These are phyloP conservation scores for Drosophila longiperda DNA, from an alignment of 2,888 invertebrate species.

Conservation along the genomic window DNA sequence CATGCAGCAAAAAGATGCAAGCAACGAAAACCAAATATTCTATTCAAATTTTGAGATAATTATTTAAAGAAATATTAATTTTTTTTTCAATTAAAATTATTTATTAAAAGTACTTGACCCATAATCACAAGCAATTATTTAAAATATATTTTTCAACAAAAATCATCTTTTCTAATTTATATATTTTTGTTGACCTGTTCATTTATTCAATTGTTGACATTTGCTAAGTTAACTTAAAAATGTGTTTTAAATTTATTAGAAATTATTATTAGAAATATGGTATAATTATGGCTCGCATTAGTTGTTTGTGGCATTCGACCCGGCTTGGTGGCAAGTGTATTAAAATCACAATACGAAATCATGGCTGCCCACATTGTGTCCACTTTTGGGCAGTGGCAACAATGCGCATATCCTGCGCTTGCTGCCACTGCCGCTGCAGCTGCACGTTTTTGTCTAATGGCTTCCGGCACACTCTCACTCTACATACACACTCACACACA, in stretches of 20 bases:
- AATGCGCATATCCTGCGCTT: constrained; percentile 72
- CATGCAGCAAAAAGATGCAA: neutral
- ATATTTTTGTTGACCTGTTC: neutral
- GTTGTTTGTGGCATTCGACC: neutral
- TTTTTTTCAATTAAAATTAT: neutral
- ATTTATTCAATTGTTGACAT: neutral
- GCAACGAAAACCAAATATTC: constrained; percentile 18
- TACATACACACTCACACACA: constrained; percentile 14
- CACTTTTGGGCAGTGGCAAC: constrained; percentile 74
- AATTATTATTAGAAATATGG: neutral
- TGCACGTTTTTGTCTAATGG: constrained; percentile 79
- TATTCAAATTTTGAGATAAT: neutral
- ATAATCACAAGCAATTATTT: too few relatives aligned
- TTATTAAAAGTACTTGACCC: too few relatives aligned
- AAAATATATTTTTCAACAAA: too few relatives aligned
- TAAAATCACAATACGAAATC: constrained; percentile 37
- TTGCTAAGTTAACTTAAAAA: neutral
- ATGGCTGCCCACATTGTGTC: constrained; percentile 62
- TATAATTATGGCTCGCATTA: neutral
- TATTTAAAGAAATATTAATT: too few relatives aligned
- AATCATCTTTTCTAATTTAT: neutral
- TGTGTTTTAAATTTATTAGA: too few relatives aligned
- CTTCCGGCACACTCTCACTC: constrained; percentile 64
- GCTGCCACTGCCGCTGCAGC: constrained; percentile 49
- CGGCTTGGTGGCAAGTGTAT: constrained; percentile 11